These are phyloP conservation scores for Diachasma alloeum DNA, from an alignment of 1,140 invertebrate genomes.

Conservation along the genomic window DNA sequence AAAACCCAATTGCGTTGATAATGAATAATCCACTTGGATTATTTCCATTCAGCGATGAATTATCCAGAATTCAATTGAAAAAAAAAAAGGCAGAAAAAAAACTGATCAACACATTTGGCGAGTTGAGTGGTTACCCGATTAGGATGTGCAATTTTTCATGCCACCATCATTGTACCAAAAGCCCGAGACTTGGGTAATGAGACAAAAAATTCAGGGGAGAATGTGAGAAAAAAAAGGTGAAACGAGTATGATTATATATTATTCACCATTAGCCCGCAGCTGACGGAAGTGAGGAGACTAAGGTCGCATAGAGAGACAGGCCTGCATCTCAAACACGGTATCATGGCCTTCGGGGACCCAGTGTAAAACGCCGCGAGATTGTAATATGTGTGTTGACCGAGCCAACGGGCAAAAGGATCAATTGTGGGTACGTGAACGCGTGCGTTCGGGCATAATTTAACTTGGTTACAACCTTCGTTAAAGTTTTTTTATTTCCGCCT, in stretches of 20 bases:
- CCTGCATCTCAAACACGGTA: conserved; percentile 41
- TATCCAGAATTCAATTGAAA: neutral
- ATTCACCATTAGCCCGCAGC: conserved; percentile 43
- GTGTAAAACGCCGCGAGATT: neutral
- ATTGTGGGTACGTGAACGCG: conserved; percentile 21
- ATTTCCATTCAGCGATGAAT: neutral
- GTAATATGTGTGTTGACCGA: neutral
- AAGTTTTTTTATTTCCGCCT: neutral
- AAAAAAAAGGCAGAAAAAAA: neutral
- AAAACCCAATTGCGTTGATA: neutral
- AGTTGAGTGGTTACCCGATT: neutral
- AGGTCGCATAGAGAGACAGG: conserved; percentile 41
- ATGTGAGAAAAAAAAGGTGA: neutral
- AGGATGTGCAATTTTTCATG: neutral
- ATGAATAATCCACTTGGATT: neutral
- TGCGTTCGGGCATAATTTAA: neutral
- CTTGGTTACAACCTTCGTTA: neutral
- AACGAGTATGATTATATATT: conserved; percentile 34
- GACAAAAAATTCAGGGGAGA: neutral
- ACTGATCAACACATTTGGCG: neutral
- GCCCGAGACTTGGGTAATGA: neutral
- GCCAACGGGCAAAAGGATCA: conserved; percentile 13
- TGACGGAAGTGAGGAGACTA: conserved; percentile 46
- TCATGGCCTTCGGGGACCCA: conserved; percentile 36
- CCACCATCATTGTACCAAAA: neutral